Conservation (phyloP, 1,140 invertebrate species). For the Bicyclus anynana region DNA sequence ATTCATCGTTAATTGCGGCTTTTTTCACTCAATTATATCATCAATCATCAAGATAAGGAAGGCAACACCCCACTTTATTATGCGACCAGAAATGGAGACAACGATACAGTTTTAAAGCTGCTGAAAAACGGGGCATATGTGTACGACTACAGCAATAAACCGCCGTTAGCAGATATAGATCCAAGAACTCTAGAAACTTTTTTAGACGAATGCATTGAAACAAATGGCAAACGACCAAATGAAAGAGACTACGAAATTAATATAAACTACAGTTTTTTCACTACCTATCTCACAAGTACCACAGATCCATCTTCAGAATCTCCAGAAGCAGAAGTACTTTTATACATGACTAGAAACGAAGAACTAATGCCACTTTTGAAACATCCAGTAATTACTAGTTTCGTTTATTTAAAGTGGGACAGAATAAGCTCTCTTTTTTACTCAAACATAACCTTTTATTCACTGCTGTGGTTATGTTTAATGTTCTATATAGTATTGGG, state of each 20-base stretch:
- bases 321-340: slow-evolving; percentile 81
- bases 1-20: no score
- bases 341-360: slow-evolving; percentile 81
- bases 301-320: slow-evolving; percentile 61
- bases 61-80: slow-evolving; percentile 90
- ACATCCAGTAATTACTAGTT: slow-evolving; percentile 88
- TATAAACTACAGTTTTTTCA: slow-evolving; percentile 84
- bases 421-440: slow-evolving; percentile 85
- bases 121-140: slow-evolving; percentile 83
- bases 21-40: slow-evolving; percentile 76
- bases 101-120: slow-evolving; percentile 79
- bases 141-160: slow-evolving; percentile 81
- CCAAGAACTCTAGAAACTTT: slow-evolving; percentile 81
- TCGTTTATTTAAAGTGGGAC: slow-evolving; percentile 90
- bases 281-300: no score
- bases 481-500: slow-evolving; percentile 81
- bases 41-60: slow-evolving; percentile 83
- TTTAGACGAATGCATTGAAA: slow-evolving; percentile 83
- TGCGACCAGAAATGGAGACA: slow-evolving; percentile 83
- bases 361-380: slow-evolving; percentile 83
- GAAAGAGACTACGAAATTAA: slow-evolving; percentile 83
- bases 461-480: slow-evolving; percentile 82
- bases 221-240: slow-evolving; percentile 79
- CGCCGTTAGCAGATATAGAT: slow-evolving; percentile 84
- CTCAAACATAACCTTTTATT: slow-evolving; percentile 84